A percentile compares a stretch with the other conserved stretches of the same genome.
Conservation (phyloP, 2,797 vertebrate species). For the Sciurus carolinensis region DNA sequence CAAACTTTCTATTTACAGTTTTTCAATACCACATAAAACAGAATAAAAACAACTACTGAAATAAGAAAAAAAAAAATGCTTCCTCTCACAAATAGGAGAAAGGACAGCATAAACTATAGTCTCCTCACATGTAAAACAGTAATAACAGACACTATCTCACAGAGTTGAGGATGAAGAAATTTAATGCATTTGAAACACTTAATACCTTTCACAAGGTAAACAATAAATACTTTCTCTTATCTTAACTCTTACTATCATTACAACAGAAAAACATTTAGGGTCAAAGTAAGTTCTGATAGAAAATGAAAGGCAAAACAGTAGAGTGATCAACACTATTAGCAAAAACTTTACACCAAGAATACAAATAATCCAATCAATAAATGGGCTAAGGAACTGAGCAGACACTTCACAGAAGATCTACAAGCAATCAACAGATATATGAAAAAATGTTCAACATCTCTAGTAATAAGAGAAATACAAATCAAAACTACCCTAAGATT, state of each 20-base stretch:
- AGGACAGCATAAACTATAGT: neutral
- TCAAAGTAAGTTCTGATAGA: neutral
- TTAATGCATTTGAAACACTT: constrained; percentile 21
- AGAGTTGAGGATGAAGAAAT: neutral
- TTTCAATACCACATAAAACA: neutral
- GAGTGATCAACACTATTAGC: neutral
- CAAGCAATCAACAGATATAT: too few relatives aligned
- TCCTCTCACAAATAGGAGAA: neutral
- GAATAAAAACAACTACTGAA: neutral
- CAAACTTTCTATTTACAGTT: neutral
- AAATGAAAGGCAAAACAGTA: constrained; percentile 30
- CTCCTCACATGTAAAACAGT: neutral
- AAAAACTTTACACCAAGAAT: neutral
- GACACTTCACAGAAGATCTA: too few relatives aligned
- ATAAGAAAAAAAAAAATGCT: neutral
- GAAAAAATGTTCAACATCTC: too few relatives aligned
- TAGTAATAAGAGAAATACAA: too few relatives aligned
- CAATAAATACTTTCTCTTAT: neutral
- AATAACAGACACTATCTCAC: neutral
- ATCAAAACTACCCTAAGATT: too few relatives aligned
- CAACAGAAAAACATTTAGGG: neutral
- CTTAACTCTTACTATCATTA: neutral
- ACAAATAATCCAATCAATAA: too few relatives aligned
- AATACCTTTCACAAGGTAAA: neutral
- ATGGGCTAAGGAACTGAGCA: too few relatives aligned